Evolutionary conservation across 30 jellyfish, hydroid and myxozoan genomes (phyloP).

Genomic region (Catostylus mosaicus): DNA sequence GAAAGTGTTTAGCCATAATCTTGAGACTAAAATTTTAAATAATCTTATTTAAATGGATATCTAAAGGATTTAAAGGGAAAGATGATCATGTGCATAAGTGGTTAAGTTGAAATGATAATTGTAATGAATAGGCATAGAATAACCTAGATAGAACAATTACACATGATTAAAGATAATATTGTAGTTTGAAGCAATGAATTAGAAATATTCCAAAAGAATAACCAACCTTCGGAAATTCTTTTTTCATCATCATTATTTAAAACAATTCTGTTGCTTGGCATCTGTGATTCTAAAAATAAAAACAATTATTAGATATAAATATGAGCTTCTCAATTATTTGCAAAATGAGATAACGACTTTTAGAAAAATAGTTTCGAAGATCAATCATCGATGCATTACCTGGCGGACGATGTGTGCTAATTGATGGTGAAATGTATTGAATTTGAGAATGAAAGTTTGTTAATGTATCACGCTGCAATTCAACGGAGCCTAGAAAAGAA

Average conservation of each 20-base stretch:
- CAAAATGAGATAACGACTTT: background rate
- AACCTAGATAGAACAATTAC: too few species aligned
- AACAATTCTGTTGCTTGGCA: background rate
- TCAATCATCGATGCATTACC: conserved; percentile 1
- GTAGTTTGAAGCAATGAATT: too few species aligned
- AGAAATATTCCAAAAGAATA: too few species aligned
- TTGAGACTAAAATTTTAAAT: too few species aligned
- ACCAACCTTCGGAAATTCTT: background rate
- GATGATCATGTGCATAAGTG: too few species aligned
- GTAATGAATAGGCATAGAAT: too few species aligned
- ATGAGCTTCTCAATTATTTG: background rate
- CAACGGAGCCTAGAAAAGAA: conserved; percentile 52
- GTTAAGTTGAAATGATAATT: too few species aligned
- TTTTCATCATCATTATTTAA: background rate
- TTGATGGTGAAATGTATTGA: conserved; percentile 75
- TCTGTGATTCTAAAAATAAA: background rate
- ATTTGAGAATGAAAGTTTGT: conserved; percentile 70
- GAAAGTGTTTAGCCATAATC: too few species aligned
- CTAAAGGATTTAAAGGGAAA: too few species aligned
- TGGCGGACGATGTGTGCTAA: conserved; percentile 52
- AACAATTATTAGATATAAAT: background rate
- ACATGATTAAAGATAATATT: too few species aligned
- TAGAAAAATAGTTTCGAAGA: background rate
- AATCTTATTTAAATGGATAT: too few species aligned
- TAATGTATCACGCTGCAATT: conserved; percentile 51